Base-by-base conservation (phyloP, 2,113 vertebrate genomes). In the Oenanthe melanoleuca region DNA sequence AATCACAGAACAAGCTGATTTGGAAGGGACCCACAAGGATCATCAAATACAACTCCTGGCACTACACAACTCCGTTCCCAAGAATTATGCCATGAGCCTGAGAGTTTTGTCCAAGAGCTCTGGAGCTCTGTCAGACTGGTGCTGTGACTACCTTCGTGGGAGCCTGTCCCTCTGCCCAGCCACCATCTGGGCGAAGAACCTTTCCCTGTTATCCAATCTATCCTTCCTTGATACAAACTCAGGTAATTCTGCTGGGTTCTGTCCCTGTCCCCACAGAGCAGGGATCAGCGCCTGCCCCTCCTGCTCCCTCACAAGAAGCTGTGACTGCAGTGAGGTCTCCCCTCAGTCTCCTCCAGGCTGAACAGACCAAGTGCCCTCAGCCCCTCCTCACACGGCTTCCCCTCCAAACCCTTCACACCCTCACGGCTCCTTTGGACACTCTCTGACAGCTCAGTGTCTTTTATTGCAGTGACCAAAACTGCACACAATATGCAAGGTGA, bases 211-310 rank as follows among this genome's bases (percentile, higher is more conserved):
- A 50, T 14, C 13, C 12, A 66, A 9, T 2, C 10, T 21, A 66
- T 57, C 7, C 8, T 66, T 4, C 10, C 10, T 31, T 42, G 13
- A 42, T 6, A 50, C 26, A 75, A 19, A 1, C 34, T 50, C 34
- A 59, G 45, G 20, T 6, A 5, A 11, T 18, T 50, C 34, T 16
- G 11, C 8, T 0, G 0, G 2, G 2, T 49, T 3, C 52, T 42
- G 20, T 34, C 29, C 8, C 12, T n/a, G 40, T 19, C 6, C 24
- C 6, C 24, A 29, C 6, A 21, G 16, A 21, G 24, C 1, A 47
- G 2, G 65, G 12, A 42, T 50, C 31, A 21, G 34, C 66, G 17
- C 24, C 52, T 75, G 34, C 18, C 11, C 22, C 34, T 74, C 10
- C 60, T 59, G 3, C 50, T 42, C 25, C 17, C 44, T 86, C 44